Evolutionary conservation across 2,888 invertebrate species (phyloP).

Genomic region (Apodemia hepburni): DNA sequence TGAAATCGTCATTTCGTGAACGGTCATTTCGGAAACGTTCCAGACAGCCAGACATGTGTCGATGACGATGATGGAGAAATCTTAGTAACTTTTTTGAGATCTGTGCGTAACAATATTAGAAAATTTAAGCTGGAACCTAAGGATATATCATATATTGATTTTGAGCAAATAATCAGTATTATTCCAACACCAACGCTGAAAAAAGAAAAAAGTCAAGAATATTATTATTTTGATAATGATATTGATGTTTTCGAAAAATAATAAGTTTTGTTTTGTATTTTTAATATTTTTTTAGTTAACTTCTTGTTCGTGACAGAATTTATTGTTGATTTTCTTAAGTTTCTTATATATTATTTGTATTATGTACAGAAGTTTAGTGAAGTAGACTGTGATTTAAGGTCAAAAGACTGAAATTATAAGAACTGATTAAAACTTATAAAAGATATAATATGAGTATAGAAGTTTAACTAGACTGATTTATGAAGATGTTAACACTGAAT

Average conservation of each 20-base stretch:
- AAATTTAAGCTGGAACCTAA: slow-evolving; percentile 3
- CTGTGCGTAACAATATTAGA: no score
- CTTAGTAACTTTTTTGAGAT: no score
- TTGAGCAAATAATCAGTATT: slow-evolving; percentile 17
- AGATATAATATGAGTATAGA: slow-evolving; percentile 15
- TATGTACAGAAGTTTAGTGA: slow-evolving; percentile 7
- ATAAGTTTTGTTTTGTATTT: slow-evolving; percentile 20
- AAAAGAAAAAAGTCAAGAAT: slow-evolving; percentile 12
- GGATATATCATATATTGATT: slow-evolving; percentile 11
- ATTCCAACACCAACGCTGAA: slow-evolving; percentile 10
- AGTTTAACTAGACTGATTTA: background rate
- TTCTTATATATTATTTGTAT: slow-evolving; percentile 14
- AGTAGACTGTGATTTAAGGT: slow-evolving; percentile 16
- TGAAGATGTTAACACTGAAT: background rate
- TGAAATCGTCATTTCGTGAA: slow-evolving; percentile 20
- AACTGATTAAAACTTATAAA: slow-evolving; percentile 14
- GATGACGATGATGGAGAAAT: slow-evolving; percentile 19
- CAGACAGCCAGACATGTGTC: slow-evolving; percentile 22
- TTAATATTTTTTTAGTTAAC: slow-evolving; percentile 13
- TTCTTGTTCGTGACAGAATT: slow-evolving; percentile 14
- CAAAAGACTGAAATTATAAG: slow-evolving; percentile 9
- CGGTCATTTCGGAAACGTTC: slow-evolving; percentile 22
- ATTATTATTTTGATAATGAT: slow-evolving; percentile 14
- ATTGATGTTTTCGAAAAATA: slow-evolving; percentile 17
- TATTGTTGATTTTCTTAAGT: slow-evolving; percentile 13